Evolutionary conservation across 2,113 vertebrate genomes (phyloP).

Genomic region (Aspidoscelis tigris): DNA sequence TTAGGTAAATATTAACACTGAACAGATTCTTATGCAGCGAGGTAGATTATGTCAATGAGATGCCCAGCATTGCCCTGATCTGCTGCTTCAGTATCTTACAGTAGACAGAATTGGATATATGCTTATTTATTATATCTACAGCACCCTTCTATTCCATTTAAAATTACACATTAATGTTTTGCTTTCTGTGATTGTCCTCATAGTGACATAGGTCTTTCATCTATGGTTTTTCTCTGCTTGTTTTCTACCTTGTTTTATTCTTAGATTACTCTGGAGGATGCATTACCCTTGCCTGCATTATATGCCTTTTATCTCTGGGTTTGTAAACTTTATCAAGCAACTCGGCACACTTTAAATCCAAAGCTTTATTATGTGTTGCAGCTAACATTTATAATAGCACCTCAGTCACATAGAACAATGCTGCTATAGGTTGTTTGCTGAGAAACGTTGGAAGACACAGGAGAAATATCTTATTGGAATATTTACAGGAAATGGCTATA

Average conservation of each 20-base stretch:
- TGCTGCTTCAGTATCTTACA: not conserved
- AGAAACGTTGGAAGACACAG: not conserved
- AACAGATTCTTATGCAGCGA: not conserved
- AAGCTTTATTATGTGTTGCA: not conserved
- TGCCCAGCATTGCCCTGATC: not conserved
- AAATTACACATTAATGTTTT: not conserved
- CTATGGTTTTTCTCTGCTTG: not conserved
- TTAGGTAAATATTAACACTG: not conserved
- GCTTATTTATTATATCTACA: not conserved
- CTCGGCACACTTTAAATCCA: not conserved
- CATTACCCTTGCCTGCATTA: conserved; percentile 21
- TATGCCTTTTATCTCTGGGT: conserved; percentile 13
- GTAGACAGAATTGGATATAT: not conserved
- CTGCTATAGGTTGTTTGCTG: not conserved
- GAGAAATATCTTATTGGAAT: not conserved
- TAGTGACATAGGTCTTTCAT: conserved; percentile 12
- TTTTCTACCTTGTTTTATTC: conserved; percentile 25
- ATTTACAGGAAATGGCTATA: not conserved
- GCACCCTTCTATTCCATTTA: not conserved
- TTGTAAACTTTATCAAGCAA: conserved; percentile 29
- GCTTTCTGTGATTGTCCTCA: not conserved
- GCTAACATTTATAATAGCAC: conserved; percentile 18
- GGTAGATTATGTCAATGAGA: not conserved
- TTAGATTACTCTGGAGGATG: not conserved
- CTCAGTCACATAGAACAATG: not conserved